Evolutionary conservation across 2,113 vertebrate genomes (phyloP).

Genomic region (Megalops atlanticus): DNA sequence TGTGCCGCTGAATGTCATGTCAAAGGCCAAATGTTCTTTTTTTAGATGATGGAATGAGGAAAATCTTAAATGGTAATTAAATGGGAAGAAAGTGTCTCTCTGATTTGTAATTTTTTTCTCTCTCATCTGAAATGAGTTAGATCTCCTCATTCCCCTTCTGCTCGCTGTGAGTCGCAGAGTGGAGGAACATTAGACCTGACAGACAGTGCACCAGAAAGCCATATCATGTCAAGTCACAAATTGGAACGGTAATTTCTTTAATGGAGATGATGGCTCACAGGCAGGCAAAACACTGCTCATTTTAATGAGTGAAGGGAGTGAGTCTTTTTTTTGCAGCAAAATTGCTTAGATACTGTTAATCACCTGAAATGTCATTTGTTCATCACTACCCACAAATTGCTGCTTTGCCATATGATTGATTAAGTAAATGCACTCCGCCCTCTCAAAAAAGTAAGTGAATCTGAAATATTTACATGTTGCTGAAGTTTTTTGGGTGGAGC

Average conservation of each 20-base stretch:
- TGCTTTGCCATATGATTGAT: neutral
- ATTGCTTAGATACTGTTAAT: constrained; percentile 20
- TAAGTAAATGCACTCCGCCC: neutral
- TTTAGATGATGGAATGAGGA: constrained; percentile 3
- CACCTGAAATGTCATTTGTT: constrained; percentile 25
- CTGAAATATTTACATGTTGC: neutral
- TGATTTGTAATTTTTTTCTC: neutral
- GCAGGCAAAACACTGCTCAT: neutral
- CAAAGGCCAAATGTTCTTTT: neutral
- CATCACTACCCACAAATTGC: neutral
- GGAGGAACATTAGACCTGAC: constrained; percentile 25
- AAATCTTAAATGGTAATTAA: constrained; percentile 16
- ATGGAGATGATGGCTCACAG: constrained; percentile 34
- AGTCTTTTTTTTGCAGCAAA: constrained; percentile 31
- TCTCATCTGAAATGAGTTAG: constrained; percentile 11
- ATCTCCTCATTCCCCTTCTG: neutral
- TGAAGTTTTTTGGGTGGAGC: neutral
- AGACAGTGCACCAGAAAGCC: constrained; percentile 30
- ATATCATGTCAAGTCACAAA: constrained; percentile 23
- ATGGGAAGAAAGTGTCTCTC: neutral
- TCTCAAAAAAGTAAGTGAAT: neutral
- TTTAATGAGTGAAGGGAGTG: constrained; percentile 5
- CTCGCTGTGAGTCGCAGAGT: constrained; percentile 1
- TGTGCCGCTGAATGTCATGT: neutral
- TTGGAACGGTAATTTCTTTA: constrained; percentile 35